These are phyloP conservation scores for Argynnis bischoffii DNA, from an alignment of 2,888 invertebrate species.

Conservation along the genomic window DNA sequence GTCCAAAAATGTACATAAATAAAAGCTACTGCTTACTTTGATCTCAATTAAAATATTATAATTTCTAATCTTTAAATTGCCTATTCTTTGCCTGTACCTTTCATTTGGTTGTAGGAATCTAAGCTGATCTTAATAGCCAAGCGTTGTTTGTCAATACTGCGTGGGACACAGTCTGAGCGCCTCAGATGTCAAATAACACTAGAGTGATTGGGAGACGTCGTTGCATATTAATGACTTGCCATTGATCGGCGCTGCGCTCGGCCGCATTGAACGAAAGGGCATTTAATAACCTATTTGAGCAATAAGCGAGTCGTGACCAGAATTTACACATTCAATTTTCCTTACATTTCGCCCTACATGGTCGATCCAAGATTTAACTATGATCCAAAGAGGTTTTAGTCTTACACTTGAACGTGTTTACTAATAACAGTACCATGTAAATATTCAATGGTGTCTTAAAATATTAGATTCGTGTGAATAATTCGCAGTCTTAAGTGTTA, in stretches of 20 bases:
- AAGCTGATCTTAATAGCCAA: neutral
- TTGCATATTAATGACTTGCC: constrained; percentile 47
- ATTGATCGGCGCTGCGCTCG: constrained; percentile 33
- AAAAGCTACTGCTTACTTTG: no score
- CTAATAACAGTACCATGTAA: neutral
- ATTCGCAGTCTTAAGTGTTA: constrained; percentile 8
- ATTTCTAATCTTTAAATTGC: no score
- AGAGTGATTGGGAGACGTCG: constrained; percentile 30
- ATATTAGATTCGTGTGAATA: constrained; percentile 20
- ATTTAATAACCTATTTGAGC: constrained; percentile 46
- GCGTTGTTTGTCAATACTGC: constrained; percentile 11
- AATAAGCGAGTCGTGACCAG: constrained; percentile 52
- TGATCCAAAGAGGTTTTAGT: constrained; percentile 2
- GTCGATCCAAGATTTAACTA: neutral
- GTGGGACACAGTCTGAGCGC: constrained; percentile 5
- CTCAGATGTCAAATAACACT: constrained; percentile 29
- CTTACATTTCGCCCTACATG: constrained; percentile 23
- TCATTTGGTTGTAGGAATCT: neutral
- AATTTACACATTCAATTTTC: constrained; percentile 50
- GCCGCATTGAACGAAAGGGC: constrained; percentile 44
- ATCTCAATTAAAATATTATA: no score
- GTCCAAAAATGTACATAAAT: no score
- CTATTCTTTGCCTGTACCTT: no score
- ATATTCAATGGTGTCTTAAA: constrained; percentile 16
- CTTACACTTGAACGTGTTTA: constrained; percentile 9